Conservation (phyloP, 2,797 vertebrate genomes). For the Paguma larvata region DNA sequence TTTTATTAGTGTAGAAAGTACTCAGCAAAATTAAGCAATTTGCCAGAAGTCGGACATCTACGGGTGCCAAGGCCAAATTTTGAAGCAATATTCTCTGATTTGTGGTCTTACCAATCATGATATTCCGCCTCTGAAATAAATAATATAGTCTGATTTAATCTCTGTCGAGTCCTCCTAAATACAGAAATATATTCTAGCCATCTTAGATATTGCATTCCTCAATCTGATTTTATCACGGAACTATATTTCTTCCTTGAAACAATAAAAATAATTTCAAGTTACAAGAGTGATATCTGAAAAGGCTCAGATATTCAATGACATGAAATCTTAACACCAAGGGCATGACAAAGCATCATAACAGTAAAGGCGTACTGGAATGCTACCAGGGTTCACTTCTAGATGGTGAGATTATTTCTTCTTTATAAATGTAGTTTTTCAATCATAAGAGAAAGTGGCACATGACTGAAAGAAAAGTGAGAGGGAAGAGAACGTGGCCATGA, state of each 20-base stretch:
- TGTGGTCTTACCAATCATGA: background rate
- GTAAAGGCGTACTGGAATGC: background rate
- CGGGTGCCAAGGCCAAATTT: background rate
- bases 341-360: background rate
- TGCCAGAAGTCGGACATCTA: background rate
- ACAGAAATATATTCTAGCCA: background rate
- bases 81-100: background rate
- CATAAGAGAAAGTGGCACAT: background rate
- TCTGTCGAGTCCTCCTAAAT: background rate
- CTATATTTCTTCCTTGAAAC: slow-evolving; percentile 31
- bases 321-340: background rate
- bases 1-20: background rate
- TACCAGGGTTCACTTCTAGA: background rate
- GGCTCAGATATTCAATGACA: background rate
- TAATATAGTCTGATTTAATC: background rate
- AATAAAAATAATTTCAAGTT: background rate
- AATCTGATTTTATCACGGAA: background rate
- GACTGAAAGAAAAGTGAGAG: background rate
- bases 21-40: background rate
- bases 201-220: background rate
- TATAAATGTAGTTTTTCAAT: background rate
- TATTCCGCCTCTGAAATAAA: background rate
- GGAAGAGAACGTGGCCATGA: background rate
- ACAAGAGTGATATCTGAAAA: background rate
- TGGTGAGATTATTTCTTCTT: background rate